Conservation (phyloP, 2,888 invertebrate species). For the Iphiclides podalirius region DNA sequence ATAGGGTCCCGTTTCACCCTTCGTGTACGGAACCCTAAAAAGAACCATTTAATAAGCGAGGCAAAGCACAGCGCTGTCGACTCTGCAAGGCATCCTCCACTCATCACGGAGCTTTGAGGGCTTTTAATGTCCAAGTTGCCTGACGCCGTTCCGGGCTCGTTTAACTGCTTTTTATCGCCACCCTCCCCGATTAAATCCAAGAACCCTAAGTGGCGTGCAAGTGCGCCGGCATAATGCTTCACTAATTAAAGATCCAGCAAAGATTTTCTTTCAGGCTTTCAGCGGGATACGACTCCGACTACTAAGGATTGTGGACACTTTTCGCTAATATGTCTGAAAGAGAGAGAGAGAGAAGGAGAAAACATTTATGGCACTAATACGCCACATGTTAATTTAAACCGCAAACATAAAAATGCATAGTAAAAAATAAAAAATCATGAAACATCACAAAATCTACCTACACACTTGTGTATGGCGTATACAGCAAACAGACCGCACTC, state of each 20-base stretch:
- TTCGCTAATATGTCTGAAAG: too few relatives aligned
- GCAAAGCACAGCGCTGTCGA: not conserved
- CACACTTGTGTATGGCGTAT: too few relatives aligned
- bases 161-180: constrained; percentile 27
- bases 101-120: not conserved
- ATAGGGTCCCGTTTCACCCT: too few relatives aligned
- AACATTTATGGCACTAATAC: too few relatives aligned
- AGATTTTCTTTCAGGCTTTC: constrained; percentile 24
- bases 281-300: not conserved
- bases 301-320: not conserved
- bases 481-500: too few relatives aligned
- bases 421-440: too few relatives aligned
- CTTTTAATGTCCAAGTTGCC: constrained; percentile 7
- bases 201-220: constrained; percentile 30
- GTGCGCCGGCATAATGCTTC: constrained; percentile 51
- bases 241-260: constrained; percentile 56
- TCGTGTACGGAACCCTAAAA: too few relatives aligned
- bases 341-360: too few relatives aligned
- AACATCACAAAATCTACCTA: too few relatives aligned
- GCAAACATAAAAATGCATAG: too few relatives aligned
- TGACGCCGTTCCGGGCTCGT: constrained; percentile 25
- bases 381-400: too few relatives aligned
- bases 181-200: constrained; percentile 37
- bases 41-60: not conserved
- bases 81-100: not conserved